These are phyloP conservation scores for Sussaba pulchella DNA, from an alignment of 2,888 invertebrate species.

Conservation along the genomic window DNA sequence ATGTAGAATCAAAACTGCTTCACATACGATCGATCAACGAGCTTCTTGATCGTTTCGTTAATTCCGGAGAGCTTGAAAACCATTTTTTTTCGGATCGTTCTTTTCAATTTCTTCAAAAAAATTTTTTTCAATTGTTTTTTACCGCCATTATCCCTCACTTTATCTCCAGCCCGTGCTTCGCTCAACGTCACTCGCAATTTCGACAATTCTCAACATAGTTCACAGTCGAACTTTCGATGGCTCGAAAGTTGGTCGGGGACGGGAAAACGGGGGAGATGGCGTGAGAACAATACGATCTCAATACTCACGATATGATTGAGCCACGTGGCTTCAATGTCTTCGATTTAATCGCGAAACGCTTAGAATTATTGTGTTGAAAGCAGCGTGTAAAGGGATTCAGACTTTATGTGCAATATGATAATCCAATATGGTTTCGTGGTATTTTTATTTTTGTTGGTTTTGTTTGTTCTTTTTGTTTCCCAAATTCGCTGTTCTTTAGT, in stretches of 20 bases:
- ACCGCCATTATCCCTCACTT: neutral
- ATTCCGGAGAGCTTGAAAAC: neutral
- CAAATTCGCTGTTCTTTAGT: slow-evolving; percentile 3
- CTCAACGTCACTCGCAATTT: slow-evolving; percentile 27
- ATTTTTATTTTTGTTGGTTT: slow-evolving; percentile 32
- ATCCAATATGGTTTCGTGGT: slow-evolving; percentile 27
- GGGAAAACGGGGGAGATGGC: neutral
- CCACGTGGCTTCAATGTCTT: neutral
- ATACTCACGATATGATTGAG: neutral
- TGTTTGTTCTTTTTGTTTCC: slow-evolving; percentile 29
- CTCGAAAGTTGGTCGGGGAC: too few relatives aligned
- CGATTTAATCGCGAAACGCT: slow-evolving; percentile 28
- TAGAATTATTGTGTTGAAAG: slow-evolving; percentile 40
- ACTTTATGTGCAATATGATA: slow-evolving; percentile 54
- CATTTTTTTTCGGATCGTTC: neutral
- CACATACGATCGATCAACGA: neutral
- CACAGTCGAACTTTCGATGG: neutral
- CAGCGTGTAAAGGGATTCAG: slow-evolving; percentile 42
- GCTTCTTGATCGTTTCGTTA: too few relatives aligned
- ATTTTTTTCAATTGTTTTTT: too few relatives aligned
- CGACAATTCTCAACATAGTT: slow-evolving; percentile 29
- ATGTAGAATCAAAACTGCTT: slow-evolving; percentile 1
- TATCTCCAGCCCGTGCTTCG: neutral
- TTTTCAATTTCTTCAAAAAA: too few relatives aligned
- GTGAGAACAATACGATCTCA: slow-evolving; percentile 9